Percentiles rank a stretch among this genome's conserved stretches.
Conservation (phyloP, 2,797 vertebrate genomes). For the Paedocypris micromegethes region DNA sequence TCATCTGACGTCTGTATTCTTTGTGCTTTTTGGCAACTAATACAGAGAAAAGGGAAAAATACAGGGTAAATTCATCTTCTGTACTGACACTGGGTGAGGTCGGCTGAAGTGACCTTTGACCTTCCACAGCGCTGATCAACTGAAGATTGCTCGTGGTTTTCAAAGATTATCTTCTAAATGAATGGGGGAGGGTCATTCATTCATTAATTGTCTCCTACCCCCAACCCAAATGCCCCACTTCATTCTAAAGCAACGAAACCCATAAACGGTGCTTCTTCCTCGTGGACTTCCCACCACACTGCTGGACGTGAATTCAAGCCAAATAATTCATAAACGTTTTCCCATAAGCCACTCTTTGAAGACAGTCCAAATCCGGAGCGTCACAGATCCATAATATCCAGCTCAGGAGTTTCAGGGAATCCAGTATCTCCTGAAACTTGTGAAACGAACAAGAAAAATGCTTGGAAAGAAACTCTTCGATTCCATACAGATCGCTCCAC, state of each 20-base stretch:
- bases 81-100: conserved; percentile 36
- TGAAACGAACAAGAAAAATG: too few relatives aligned
- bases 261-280: conserved; percentile 45
- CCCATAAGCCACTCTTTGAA: conserved; percentile 19
- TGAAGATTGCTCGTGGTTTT: conserved; percentile 18
- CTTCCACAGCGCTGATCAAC: conserved; percentile 4
- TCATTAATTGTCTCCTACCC: conserved; percentile 26
- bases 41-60: conserved; percentile 4
- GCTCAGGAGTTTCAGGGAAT: neutral
- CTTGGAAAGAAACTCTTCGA: too few relatives aligned
- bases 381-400: conserved; percentile 10
- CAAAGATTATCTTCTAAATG: conserved; percentile 30
- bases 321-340: neutral
- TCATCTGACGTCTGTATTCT: neutral
- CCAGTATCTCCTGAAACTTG: too few relatives aligned
- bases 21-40: conserved; percentile 30
- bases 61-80: conserved; percentile 19
- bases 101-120: conserved; percentile 20
- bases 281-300: conserved; percentile 9
- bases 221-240: conserved; percentile 21
- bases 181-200: conserved; percentile 33
- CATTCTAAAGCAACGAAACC: conserved; percentile 47
- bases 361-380: conserved; percentile 36
- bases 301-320: too few relatives aligned
- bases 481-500: too few relatives aligned